Evolutionary conservation across 1,140 invertebrate genomes (phyloP), one percentile per base, ranked within the genome.

Genomic region (Ceratoteleas bidentatus): DNA sequence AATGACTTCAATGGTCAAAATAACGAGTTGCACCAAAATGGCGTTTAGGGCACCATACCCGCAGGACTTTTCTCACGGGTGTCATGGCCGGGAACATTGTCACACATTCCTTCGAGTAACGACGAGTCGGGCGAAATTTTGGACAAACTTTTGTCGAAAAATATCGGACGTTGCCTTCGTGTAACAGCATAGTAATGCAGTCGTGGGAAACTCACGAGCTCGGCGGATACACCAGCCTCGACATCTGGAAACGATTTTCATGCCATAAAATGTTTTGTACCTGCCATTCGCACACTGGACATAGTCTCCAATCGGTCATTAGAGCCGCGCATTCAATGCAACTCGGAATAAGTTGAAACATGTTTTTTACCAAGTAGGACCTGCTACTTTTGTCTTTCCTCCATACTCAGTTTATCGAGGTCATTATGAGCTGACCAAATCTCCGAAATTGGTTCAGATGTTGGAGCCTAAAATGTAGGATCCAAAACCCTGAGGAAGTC

Each of bases 231-330:
- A 77, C 61, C 54, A 80, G 60, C 40, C 8, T 84, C 61, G 57
- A 88, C 87, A 89, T 89, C 88, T 89, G 88, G 88, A 88, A 88
- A 83, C 83, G 72, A 87, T 89, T 89, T 88, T 85, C 87, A 54
- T 81, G 85, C 68, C 78, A 83, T 88, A 89, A 88, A 89, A 85
- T 79, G 14, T 60, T 83, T 57, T 54, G 53, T 86, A 84, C 61
- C 81, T 87, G 84, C 76, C 66, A 74, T 73, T 70, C 43, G 74
- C 58, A 64, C 54, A 58, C 13, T 62, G 60, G 14, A 65, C 50
- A 84, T 6, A 33, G 68, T 64, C 68, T 80, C 50, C 38, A 56
- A 45, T 60, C 11, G 47, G 62, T 85, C 78, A 78, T 79, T 84
- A 85, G 81, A 69, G 36, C 68, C 64, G 70, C 47, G 43, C 47